Conservation (phyloP, 1,140 invertebrate genomes). For the Heliconius eleuchia region DNA sequence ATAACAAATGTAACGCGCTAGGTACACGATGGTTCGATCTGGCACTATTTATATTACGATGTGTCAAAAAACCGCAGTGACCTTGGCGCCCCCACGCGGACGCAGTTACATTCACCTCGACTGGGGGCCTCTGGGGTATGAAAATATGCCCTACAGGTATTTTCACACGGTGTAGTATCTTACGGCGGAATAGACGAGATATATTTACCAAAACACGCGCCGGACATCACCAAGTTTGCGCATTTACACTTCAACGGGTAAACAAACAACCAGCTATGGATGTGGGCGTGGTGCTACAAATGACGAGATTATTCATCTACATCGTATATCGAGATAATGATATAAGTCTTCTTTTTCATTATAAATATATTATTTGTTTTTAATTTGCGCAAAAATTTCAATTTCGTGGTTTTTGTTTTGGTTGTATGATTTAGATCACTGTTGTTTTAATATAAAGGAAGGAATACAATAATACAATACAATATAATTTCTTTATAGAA, state of each 20-base stretch:
- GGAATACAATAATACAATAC: too few relatives aligned
- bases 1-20: conserved; percentile 37
- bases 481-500: too few relatives aligned
- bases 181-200: conserved; percentile 28
- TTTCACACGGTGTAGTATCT: conserved; percentile 41
- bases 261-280: conserved; percentile 13
- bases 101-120: conserved; percentile 76
- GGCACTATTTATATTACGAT: conserved; percentile 71
- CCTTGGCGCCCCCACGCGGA: conserved; percentile 77
- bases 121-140: conserved; percentile 66
- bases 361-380: not conserved
- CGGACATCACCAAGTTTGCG: conserved; percentile 31
- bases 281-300: not conserved
- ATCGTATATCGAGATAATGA: not conserved
- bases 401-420: not conserved
- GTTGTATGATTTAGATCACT: not conserved
- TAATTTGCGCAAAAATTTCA: not conserved
- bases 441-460: too few relatives aligned
- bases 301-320: not conserved
- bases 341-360: not conserved
- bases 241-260: conserved; percentile 7
- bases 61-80: conserved; percentile 78
- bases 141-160: conserved; percentile 57
- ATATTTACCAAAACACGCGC: conserved; percentile 33
- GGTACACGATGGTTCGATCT: conserved; percentile 45